phyloP scores from a whole-genome alignment of 2,113 vertebrate genomes.

The Anhinga rufa region DNA sequence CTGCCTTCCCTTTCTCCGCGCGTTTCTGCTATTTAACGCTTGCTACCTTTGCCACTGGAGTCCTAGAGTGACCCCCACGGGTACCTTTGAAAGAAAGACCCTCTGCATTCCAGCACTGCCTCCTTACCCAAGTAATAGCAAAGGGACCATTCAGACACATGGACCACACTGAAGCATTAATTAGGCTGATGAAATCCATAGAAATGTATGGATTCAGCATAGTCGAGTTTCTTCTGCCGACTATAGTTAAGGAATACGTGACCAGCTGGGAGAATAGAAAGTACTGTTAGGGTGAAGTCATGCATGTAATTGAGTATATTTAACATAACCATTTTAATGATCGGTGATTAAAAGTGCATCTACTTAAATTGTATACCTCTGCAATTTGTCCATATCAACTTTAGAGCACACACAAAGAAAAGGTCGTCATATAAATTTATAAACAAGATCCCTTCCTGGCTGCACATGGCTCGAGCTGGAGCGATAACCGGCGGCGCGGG shows the following conservation, averaged over 20 bases:
- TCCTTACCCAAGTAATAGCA: constrained; percentile 74
- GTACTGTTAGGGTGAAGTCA: constrained; percentile 77
- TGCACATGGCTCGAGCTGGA: constrained; percentile 36
- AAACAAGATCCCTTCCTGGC: constrained; percentile 66
- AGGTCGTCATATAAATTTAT: constrained; percentile 72
- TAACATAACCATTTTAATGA: constrained; percentile 83
- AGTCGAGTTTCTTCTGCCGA: constrained; percentile 79
- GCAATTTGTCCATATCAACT: constrained; percentile 77
- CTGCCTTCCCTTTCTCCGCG: constrained; percentile 22
- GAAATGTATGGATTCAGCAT: constrained; percentile 82
- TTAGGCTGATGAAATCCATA: constrained; percentile 84
- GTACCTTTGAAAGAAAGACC: constrained; percentile 76
- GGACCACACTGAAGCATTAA: constrained; percentile 84
- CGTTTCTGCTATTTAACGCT: constrained; percentile 56
- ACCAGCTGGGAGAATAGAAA: constrained; percentile 79
- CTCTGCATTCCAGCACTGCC: constrained; percentile 85
- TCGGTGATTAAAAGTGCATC: constrained; percentile 82
- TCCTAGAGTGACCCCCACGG: constrained; percentile 71
- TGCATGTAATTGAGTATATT: constrained; percentile 84
- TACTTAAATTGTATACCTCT: constrained; percentile 79
- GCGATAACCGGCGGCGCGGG: constrained; percentile 5
- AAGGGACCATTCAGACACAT: constrained; percentile 74
- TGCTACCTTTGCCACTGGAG: constrained; percentile 58
- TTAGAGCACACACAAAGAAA: constrained; percentile 69
- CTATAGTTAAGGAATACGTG: constrained; percentile 76